phyloP scores from a whole-genome alignment of 1,140 invertebrate species.

The Paraescarpia echinospica region DNA sequence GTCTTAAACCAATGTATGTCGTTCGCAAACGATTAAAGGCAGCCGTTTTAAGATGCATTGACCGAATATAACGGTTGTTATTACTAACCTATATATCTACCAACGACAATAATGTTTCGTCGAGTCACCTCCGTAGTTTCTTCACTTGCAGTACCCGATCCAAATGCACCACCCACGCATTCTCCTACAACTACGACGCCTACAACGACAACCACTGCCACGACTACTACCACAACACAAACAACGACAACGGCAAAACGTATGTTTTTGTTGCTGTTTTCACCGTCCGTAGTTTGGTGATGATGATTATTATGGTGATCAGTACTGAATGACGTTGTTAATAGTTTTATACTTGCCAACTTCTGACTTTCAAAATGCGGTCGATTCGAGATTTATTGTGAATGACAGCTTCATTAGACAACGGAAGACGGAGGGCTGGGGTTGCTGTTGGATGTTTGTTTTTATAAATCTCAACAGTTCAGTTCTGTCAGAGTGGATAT shows the following conservation, averaged over 20 bases:
- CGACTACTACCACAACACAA: not conserved
- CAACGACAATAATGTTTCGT: not conserved
- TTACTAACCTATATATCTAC: too few species aligned
- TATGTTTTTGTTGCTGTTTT: not conserved
- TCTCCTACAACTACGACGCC: not conserved
- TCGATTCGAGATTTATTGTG: too few species aligned
- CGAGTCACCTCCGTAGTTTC: not conserved
- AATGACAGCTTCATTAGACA: too few species aligned
- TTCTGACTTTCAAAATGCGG: too few species aligned
- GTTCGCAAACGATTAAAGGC: not conserved
- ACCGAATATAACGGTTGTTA: not conserved
- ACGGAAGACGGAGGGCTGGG: too few species aligned
- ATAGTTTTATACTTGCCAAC: too few species aligned
- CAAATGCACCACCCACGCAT: slow-evolving; percentile 2
- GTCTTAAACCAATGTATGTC: not conserved
- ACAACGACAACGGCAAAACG: not conserved
- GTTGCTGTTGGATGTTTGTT: too few species aligned
- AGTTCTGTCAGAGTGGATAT: too few species aligned
- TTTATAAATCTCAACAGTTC: too few species aligned
- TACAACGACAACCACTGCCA: not conserved
- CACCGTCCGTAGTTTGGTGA: not conserved
- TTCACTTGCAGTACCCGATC: not conserved
- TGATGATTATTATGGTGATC: not conserved
- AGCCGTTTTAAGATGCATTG: not conserved
- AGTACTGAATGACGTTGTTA: too few species aligned